phyloP scores from a whole-genome alignment of 2,888 invertebrate genomes.

The Embidobia sp. region DNA sequence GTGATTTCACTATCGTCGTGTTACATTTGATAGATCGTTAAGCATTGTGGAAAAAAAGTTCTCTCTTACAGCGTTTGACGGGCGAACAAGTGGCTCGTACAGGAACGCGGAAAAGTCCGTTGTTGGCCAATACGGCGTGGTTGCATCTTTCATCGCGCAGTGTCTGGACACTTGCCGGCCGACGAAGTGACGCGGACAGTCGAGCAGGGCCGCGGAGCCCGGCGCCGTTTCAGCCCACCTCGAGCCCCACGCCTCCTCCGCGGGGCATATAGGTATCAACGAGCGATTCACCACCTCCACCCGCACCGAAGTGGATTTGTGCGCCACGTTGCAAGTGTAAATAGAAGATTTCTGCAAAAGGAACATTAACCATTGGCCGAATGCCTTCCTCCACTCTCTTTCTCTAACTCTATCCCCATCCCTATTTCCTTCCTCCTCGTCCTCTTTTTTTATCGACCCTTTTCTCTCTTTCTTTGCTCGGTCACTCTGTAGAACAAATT shows the following conservation, averaged over 20 bases:
- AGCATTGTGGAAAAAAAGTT: constrained; percentile 5
- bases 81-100: constrained; percentile 85
- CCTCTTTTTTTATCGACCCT: background rate
- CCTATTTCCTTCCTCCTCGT: background rate
- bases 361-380: constrained; percentile 6
- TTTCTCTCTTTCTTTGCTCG: background rate
- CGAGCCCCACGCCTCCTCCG: constrained; percentile 84
- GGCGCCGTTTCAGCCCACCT: constrained; percentile 88
- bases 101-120: constrained; percentile 90
- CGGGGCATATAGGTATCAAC: constrained; percentile 84
- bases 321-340: constrained; percentile 88
- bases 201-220: constrained; percentile 86
- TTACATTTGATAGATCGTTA: constrained; percentile 28
- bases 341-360: constrained; percentile 87
- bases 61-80: constrained; percentile 85
- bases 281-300: constrained; percentile 86
- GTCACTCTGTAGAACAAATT: constrained; percentile 17
- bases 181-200: constrained; percentile 82
- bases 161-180: constrained; percentile 80
- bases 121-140: constrained; percentile 87
- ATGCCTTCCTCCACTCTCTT: background rate
- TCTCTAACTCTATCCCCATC: background rate
- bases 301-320: constrained; percentile 85
- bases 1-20: constrained; percentile 45
- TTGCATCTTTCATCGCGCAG: constrained; percentile 84